Evolutionary conservation across 2,113 vertebrate genomes (phyloP).

Genomic region (Oncorhynchus kisutch): DNA sequence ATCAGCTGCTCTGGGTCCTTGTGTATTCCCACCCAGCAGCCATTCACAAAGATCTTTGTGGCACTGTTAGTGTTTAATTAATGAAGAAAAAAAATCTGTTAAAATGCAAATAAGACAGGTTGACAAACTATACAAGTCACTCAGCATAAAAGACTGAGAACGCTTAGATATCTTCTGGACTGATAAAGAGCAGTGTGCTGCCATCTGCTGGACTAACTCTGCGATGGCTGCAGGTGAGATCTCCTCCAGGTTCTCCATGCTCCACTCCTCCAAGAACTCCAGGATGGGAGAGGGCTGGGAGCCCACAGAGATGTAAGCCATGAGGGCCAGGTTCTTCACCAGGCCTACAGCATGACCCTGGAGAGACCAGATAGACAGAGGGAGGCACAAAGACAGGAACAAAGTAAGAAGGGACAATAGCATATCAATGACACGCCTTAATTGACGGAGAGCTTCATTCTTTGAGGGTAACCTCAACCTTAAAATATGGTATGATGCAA

Average conservation of each 20-base stretch:
- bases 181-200: constrained; percentile 18
- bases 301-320: constrained; percentile 99
- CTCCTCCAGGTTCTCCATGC: constrained; percentile 99
- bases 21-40: constrained; percentile 99
- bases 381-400: neutral
- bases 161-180: neutral
- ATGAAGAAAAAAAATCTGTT: no score
- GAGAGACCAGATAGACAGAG: neutral
- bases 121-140: neutral
- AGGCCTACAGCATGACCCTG: constrained; percentile 98
- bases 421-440: neutral
- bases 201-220: constrained; percentile 76
- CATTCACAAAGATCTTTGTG: constrained; percentile 98
- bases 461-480: no score
- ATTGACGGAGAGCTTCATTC: no score
- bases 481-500: neutral
- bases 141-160: no score
- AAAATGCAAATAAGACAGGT: neutral
- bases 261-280: constrained; percentile 99
- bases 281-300: constrained; percentile 97
- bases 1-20: constrained; percentile 98
- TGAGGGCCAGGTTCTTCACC: constrained; percentile 96
- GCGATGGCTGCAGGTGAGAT: constrained; percentile 98
- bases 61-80: constrained; percentile 71
- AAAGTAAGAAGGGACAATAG: neutral